These are phyloP conservation scores for Micropoecilia bifurca DNA, from an alignment of 2,797 vertebrate species.

Conservation along the genomic window DNA sequence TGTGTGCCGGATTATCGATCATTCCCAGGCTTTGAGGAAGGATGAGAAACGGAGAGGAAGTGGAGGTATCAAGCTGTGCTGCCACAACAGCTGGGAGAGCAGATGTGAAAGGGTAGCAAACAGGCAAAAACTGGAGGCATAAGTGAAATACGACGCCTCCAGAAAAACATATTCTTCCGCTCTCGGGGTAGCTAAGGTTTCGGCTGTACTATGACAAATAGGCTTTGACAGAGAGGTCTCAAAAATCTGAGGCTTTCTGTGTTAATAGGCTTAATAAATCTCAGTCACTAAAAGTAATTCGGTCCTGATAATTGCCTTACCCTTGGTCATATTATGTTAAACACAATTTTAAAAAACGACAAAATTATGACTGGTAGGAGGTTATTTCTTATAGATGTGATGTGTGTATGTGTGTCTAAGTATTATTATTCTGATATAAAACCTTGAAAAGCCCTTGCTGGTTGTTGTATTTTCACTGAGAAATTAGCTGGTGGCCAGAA, in stretches of 20 bases:
- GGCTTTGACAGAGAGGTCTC: not conserved
- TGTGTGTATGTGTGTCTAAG: not conserved
- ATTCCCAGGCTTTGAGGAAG: constrained; percentile 72
- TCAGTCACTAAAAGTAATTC: not conserved
- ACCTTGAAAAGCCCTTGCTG: not conserved
- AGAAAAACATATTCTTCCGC: not conserved
- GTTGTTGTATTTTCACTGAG: not conserved
- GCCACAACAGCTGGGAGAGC: constrained; percentile 44
- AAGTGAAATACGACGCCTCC: constrained; percentile 23
- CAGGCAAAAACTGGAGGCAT: constrained; percentile 16
- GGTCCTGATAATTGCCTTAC: not conserved
- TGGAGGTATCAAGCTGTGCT: constrained; percentile 59
- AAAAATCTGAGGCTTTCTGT: not conserved
- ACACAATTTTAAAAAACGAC: not conserved
- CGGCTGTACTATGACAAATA: not conserved
- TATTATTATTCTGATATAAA: not conserved
- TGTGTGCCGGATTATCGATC: constrained; percentile 68
- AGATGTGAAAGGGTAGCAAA: constrained; percentile 38
- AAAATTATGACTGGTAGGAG: not conserved
- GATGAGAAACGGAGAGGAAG: constrained; percentile 40
- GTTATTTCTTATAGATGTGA: not conserved
- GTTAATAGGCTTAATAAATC: not conserved
- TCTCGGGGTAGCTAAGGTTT: constrained; percentile 1
- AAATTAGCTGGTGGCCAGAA: not conserved
- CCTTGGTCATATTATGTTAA: not conserved